These are phyloP conservation scores for Musca vetustissima DNA, from an alignment of 1,140 invertebrate genomes.

Conservation along the genomic window DNA sequence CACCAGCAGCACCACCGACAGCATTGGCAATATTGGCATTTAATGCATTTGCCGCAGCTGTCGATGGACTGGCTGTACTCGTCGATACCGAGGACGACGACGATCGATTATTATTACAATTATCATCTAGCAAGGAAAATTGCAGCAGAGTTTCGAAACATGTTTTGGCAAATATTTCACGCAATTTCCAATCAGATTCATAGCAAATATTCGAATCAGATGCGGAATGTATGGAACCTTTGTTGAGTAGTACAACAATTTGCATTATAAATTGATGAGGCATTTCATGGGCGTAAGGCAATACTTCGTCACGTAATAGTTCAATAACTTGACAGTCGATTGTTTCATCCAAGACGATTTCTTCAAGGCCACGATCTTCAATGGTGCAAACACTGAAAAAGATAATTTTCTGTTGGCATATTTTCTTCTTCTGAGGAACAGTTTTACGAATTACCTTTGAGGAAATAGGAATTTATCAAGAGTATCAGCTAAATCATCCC, in stretches of 20 bases:
- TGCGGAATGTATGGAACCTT: slow-evolving; percentile 91
- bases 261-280: slow-evolving; percentile 85
- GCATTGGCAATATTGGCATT: slow-evolving; percentile 41
- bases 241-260: slow-evolving; percentile 87
- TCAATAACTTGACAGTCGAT: slow-evolving; percentile 88
- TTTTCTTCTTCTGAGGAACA: too few species aligned
- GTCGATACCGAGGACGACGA: neutral
- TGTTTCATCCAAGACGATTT: slow-evolving; percentile 80
- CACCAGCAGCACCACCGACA: slow-evolving; percentile 50
- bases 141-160: slow-evolving; percentile 96
- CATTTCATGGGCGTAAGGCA: slow-evolving; percentile 77
- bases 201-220: slow-evolving; percentile 71
- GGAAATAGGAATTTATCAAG: slow-evolving; percentile 92
- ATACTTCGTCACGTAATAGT: slow-evolving; percentile 79
- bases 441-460: too few species aligned
- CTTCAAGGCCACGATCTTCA: slow-evolving; percentile 73
- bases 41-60: slow-evolving; percentile 31
- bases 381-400: slow-evolving; percentile 53
- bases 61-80: slow-evolving; percentile 18
- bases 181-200: slow-evolving; percentile 78
- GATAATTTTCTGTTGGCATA: neutral
- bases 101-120: slow-evolving; percentile 50
- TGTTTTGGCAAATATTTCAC: slow-evolving; percentile 94
- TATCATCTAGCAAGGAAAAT: slow-evolving; percentile 80
- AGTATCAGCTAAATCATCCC: slow-evolving; percentile 82